Evolutionary conservation across 2,888 invertebrate species (phyloP).

Genomic region (Cenopis cana): DNA sequence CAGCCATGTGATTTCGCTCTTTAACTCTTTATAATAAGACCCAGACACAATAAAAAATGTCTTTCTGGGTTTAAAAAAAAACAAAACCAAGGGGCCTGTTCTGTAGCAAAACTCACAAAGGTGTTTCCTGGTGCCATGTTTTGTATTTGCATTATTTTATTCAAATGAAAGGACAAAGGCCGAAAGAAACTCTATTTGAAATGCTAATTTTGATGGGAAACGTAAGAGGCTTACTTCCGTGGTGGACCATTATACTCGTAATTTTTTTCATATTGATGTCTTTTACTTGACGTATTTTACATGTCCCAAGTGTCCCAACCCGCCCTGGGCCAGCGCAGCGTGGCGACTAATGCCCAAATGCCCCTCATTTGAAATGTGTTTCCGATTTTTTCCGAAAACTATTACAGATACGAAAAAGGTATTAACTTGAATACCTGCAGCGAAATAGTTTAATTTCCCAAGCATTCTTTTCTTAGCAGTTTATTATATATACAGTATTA

Average conservation of each 20-base stretch:
- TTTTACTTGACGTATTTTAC: neutral
- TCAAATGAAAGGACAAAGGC: slow-evolving; percentile 38
- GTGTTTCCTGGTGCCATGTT: slow-evolving; percentile 6
- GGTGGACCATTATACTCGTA: slow-evolving; percentile 8
- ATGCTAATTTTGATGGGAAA: slow-evolving; percentile 33
- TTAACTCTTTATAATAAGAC: neutral
- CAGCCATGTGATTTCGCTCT: too few species aligned
- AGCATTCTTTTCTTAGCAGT: too few species aligned
- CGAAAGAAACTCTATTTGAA: slow-evolving; percentile 36
- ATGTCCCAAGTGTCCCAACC: too few species aligned
- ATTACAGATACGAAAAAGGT: too few species aligned
- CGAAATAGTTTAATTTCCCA: too few species aligned
- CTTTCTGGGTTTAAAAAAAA: neutral
- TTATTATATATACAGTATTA: too few species aligned
- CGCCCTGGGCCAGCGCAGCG: too few species aligned
- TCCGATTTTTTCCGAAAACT: too few species aligned
- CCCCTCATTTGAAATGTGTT: too few species aligned
- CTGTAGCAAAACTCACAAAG: slow-evolving; percentile 4
- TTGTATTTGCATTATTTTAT: slow-evolving; percentile 40
- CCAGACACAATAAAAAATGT: neutral
- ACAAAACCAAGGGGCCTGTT: neutral
- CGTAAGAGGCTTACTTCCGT: slow-evolving; percentile 32
- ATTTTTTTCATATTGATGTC: neutral
- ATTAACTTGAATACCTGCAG: too few species aligned
- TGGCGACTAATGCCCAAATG: too few species aligned